A percentile compares a stretch with the other conserved stretches of the same genome.
phyloP scores from a whole-genome alignment of 1,140 invertebrate species.

The Drosophila ohnishii region DNA sequence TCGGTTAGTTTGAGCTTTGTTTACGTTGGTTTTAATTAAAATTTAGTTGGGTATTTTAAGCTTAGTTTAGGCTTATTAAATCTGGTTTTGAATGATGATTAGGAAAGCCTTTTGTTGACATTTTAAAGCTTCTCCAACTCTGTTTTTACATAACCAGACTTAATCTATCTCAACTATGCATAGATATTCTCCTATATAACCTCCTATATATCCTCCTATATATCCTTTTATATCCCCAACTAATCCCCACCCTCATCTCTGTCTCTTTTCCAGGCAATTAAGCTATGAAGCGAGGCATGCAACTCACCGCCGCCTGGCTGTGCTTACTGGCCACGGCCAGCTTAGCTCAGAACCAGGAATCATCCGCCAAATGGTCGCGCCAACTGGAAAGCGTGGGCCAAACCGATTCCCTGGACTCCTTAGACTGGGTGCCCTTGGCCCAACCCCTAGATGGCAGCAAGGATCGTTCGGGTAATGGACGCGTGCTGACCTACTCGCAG shows the following conservation, averaged over 20 bases:
- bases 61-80: too few species aligned
- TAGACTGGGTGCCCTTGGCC: constrained; percentile 78
- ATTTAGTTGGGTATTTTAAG: neutral
- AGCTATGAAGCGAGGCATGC: constrained; percentile 70
- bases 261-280: constrained; percentile 52
- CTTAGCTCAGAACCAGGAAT: constrained; percentile 56
- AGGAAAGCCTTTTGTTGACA: neutral
- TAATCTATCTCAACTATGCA: too few species aligned
- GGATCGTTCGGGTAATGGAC: constrained; percentile 75
- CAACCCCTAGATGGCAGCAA: constrained; percentile 72
- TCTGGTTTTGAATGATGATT: neutral
- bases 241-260: neutral
- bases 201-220: too few species aligned
- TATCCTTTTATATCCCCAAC: neutral
- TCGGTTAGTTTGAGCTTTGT: neutral
- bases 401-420: constrained; percentile 48
- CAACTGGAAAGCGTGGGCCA: constrained; percentile 67
- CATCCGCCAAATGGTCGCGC: constrained; percentile 71
- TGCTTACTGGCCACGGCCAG: constrained; percentile 47
- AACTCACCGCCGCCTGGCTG: constrained; percentile 64
- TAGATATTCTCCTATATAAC: too few species aligned
- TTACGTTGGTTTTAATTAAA: neutral
- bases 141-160: too few species aligned
- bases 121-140: too few species aligned
- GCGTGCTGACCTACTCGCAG: constrained; percentile 79